Evolutionary conservation across 2,113 vertebrate species (phyloP).

Genomic region (Crypturellus undulatus): DNA sequence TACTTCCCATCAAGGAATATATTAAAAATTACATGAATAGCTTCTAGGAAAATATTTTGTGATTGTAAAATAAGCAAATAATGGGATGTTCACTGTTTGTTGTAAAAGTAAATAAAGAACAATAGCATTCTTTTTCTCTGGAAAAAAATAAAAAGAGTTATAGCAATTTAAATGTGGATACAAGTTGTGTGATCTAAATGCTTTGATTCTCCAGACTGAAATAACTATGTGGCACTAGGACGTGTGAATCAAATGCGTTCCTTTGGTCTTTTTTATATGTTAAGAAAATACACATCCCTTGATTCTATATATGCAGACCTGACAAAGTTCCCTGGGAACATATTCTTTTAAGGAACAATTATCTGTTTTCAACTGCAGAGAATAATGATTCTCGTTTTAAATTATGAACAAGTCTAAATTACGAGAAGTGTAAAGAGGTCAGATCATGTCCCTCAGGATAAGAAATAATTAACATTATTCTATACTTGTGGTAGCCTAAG

Average conservation of each 20-base stretch:
- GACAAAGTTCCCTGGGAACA: not conserved
- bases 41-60: not conserved
- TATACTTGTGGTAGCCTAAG: not conserved
- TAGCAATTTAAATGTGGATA: not conserved
- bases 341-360: conserved; percentile 22
- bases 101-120: not conserved
- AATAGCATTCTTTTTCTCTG: not conserved
- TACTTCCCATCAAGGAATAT: not conserved
- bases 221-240: not conserved
- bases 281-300: conserved; percentile 11
- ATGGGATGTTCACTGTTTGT: not conserved
- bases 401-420: conserved; percentile 24
- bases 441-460: conserved; percentile 2
- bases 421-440: conserved; percentile 10
- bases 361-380: conserved; percentile 25
- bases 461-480: conserved; percentile 21
- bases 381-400: conserved; percentile 23
- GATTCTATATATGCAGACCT: not conserved
- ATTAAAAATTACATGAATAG: not conserved
- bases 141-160: not conserved
- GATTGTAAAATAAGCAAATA: not conserved
- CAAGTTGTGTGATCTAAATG: not conserved
- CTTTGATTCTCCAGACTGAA: not conserved
- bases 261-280: not conserved
- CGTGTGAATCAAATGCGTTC: not conserved